A percentile compares a stretch with the other conserved stretches of the same genome.
These are phyloP conservation scores for Dromococcyx pavoninus DNA, from an alignment of 2,797 vertebrate genomes.

Conservation along the genomic window DNA sequence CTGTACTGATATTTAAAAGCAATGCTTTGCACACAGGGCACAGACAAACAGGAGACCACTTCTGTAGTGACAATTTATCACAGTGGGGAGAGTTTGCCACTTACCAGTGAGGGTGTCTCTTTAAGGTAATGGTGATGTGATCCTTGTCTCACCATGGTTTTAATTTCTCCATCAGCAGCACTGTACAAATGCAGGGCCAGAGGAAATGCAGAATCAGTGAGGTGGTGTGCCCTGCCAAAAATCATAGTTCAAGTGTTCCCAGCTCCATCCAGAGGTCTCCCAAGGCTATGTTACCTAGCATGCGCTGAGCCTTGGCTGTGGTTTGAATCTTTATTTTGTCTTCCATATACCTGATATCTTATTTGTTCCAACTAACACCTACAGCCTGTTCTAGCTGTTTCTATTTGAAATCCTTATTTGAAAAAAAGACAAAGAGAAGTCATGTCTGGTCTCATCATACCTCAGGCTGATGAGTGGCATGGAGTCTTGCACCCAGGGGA, in stretches of 20 bases:
- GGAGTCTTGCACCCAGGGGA: not conserved
- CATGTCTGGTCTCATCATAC: accelerated
- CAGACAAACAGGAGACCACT: accelerated
- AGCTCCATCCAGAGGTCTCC: not conserved
- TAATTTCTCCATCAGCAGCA: accelerated
- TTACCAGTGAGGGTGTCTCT: not conserved
- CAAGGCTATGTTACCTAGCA: not conserved
- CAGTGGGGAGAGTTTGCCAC: accelerated
- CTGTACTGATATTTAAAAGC: not conserved
- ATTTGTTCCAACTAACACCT: not conserved
- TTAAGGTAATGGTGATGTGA: not conserved
- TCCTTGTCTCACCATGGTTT: accelerated
- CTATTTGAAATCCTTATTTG: not conserved
- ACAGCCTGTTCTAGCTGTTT: not conserved
- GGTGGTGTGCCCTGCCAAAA: no score
- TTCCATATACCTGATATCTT: not conserved
- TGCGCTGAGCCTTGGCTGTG: accelerated
- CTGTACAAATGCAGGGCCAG: not conserved
- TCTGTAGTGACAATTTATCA: accelerated
- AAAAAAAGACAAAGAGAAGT: not conserved
- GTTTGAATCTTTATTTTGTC: accelerated
- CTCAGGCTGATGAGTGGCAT: not conserved
- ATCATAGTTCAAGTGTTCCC: not conserved
- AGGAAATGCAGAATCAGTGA: not conserved
- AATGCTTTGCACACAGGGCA: accelerated